A percentile compares a stretch with the other conserved stretches of the same genome.
Conservation (phyloP, 2,113 vertebrate genomes). For the Pyrgilauda ruficollis region DNA sequence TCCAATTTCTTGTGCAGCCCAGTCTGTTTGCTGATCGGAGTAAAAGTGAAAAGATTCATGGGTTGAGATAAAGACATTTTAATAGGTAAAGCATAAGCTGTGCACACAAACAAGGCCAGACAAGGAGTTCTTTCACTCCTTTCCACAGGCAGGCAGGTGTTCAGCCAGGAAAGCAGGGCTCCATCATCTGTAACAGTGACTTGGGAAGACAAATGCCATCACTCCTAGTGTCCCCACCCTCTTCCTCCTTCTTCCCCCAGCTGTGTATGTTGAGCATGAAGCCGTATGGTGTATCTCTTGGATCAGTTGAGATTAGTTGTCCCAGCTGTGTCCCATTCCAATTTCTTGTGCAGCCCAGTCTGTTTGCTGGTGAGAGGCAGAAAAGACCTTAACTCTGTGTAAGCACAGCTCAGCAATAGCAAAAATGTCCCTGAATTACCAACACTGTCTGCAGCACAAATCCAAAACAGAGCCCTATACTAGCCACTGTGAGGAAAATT, state of each 20-base stretch:
- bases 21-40: neutral
- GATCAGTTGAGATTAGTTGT: neutral
- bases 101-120: neutral
- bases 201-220: neutral
- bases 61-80: neutral
- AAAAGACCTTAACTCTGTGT: neutral
- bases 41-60: neutral
- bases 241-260: neutral
- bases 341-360: neutral
- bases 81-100: neutral
- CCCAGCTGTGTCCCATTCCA: neutral
- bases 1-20: neutral
- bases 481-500: neutral
- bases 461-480: neutral
- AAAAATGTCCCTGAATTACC: neutral
- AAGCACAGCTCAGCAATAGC: neutral
- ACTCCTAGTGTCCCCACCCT: neutral
- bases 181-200: neutral
- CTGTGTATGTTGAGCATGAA: neutral
- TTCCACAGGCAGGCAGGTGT: neutral
- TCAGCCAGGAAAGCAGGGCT: neutral
- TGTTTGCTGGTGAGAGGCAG: neutral
- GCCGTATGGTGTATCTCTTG: neutral
- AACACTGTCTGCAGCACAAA: neutral
- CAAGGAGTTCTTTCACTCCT: neutral